Conservation (phyloP, 2,797 vertebrate genomes). For the Premnoplex brunnescens region DNA sequence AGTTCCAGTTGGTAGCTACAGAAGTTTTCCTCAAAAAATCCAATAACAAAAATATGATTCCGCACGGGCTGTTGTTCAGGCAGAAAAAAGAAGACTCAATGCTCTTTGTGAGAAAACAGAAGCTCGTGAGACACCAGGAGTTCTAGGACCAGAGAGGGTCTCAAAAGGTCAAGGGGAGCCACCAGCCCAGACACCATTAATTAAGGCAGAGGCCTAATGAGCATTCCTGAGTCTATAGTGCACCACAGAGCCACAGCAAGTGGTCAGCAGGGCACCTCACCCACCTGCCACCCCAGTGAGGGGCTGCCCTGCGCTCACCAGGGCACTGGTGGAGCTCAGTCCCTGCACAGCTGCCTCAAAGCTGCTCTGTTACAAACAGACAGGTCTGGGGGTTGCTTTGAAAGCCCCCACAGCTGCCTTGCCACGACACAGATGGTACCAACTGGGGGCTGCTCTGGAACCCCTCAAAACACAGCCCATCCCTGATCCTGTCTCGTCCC, state of each 20-base stretch:
- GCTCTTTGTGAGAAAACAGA: neutral
- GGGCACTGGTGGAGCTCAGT: accelerated
- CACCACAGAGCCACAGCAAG: neutral
- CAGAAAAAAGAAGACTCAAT: neutral
- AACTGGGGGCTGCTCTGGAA: accelerated
- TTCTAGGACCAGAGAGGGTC: neutral
- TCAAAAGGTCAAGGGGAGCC: neutral
- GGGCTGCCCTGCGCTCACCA: accelerated
- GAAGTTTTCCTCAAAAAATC: neutral
- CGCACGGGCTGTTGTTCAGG: neutral
- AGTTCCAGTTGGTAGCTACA: neutral
- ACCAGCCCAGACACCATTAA: neutral
- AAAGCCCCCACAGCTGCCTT: neutral
- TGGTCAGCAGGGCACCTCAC: neutral
- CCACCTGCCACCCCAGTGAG: neutral
- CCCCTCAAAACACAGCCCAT: neutral
- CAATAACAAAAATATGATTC: neutral
- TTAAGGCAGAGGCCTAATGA: neutral
- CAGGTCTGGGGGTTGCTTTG: neutral
- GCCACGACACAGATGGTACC: accelerated
- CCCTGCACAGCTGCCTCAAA: neutral
- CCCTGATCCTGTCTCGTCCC: accelerated
- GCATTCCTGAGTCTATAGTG: neutral
- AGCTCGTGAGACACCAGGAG: neutral
- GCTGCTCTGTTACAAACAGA: neutral